Conservation (phyloP, 1,140 invertebrate genomes). For the Lepeophtheirus salmonis region DNA sequence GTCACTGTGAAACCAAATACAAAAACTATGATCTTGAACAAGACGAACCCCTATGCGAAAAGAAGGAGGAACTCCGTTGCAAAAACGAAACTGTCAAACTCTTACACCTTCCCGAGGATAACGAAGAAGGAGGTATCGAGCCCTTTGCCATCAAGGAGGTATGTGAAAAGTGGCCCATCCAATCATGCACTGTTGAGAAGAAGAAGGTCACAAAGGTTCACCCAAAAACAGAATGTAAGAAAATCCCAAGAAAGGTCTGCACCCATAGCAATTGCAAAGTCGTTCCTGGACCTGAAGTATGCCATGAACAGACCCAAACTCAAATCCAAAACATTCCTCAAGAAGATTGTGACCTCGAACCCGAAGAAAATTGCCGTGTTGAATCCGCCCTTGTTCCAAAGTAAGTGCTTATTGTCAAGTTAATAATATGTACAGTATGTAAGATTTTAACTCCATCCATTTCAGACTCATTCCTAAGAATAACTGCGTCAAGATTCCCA, state of each 20-base stretch:
- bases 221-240: conserved; percentile 14
- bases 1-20: conserved; percentile 1
- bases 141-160: conserved; percentile 1
- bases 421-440: too few species aligned
- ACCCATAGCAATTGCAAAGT: conserved; percentile 17
- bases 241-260: conserved; percentile 15
- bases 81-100: background rate
- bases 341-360: conserved; percentile 11
- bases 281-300: conserved; percentile 2
- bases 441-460: too few species aligned
- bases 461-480: conserved; percentile 1
- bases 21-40: background rate
- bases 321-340: background rate
- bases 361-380: background rate
- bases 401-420: too few species aligned
- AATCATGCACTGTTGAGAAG: conserved; percentile 11
- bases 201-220: conserved; percentile 4
- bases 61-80: background rate
- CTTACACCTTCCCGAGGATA: background rate
- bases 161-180: conserved; percentile 15
- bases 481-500: conserved; percentile 9
- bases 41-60: background rate
- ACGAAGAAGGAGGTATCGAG: background rate
- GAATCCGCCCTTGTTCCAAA: background rate
- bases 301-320: background rate